Conservation (phyloP, 92 coral and sea anemone genomes). For the Diadumene lineata region DNA sequence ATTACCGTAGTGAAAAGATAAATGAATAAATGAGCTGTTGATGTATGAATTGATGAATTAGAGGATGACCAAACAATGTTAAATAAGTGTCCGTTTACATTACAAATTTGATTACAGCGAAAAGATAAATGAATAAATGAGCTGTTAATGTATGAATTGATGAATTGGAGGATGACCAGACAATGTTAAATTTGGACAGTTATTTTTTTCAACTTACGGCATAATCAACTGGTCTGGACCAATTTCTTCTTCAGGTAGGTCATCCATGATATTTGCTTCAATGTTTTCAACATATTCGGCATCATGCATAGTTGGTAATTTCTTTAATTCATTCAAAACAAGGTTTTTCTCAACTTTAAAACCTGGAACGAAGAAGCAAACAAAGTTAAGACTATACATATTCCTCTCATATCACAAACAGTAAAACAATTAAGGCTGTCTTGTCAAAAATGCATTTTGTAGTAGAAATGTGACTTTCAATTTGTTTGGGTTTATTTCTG, state of each 20-base stretch:
- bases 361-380: conserved; percentile 43
- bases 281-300: conserved; percentile 64
- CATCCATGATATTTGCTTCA: conserved; percentile 65
- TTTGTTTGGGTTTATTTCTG: too few species aligned
- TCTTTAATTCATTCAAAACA: conserved; percentile 68
- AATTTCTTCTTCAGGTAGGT: conserved; percentile 78
- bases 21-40: not conserved
- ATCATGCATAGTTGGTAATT: conserved; percentile 90
- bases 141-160: not conserved
- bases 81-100: too few species aligned
- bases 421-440: too few species aligned
- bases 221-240: conserved; percentile 82
- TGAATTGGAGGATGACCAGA: not conserved
- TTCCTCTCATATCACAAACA: too few species aligned
- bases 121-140: not conserved
- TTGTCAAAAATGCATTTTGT: too few species aligned
- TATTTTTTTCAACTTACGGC: conserved; percentile 74
- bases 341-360: conserved; percentile 69
- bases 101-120: not conserved
- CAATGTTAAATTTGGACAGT: not conserved
- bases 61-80: not conserved
- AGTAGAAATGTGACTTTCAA: too few species aligned
- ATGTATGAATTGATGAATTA: not conserved
- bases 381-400: too few species aligned
- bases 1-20: not conserved